These are phyloP conservation scores for Saccostrea echinata DNA, from an alignment of 1,140 invertebrate species.

Conservation along the genomic window DNA sequence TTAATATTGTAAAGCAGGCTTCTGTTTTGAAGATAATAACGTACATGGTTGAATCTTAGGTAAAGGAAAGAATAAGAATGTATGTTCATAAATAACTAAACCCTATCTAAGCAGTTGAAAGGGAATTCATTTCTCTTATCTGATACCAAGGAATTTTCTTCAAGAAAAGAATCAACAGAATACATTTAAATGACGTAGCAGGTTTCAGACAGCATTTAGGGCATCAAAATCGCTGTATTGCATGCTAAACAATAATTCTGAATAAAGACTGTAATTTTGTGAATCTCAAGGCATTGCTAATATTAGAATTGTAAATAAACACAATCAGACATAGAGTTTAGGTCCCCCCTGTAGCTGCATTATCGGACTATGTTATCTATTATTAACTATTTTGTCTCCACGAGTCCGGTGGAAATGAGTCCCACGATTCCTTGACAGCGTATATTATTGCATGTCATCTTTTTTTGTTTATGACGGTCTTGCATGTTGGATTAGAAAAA, in stretches of 20 bases:
- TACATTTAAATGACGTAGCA: conserved; percentile 7
- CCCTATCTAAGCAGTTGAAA: conserved; percentile 28
- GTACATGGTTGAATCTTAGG: conserved; percentile 8
- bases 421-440: neutral
- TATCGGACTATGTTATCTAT: neutral
- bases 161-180: neutral
- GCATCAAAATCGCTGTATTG: neutral
- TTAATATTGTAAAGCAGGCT: conserved; percentile 20
- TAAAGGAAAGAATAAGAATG: neutral
- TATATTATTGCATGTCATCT: neutral
- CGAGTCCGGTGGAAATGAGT: neutral
- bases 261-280: neutral
- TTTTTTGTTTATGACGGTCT: neutral
- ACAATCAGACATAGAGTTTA: neutral
- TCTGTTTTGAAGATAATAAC: conserved; percentile 32
- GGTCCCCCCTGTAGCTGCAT: neutral
- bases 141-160: conserved; percentile 21
- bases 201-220: neutral
- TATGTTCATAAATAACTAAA: conserved; percentile 35
- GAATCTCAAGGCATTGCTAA: conserved; percentile 18
- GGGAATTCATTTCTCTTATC: conserved; percentile 38
- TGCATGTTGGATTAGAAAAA: neutral
- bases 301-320: neutral
- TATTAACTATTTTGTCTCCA: conserved; percentile 1
- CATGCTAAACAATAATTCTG: neutral